Conservation (phyloP, 2,888 invertebrate genomes). For the Polymixis flavicincta region DNA sequence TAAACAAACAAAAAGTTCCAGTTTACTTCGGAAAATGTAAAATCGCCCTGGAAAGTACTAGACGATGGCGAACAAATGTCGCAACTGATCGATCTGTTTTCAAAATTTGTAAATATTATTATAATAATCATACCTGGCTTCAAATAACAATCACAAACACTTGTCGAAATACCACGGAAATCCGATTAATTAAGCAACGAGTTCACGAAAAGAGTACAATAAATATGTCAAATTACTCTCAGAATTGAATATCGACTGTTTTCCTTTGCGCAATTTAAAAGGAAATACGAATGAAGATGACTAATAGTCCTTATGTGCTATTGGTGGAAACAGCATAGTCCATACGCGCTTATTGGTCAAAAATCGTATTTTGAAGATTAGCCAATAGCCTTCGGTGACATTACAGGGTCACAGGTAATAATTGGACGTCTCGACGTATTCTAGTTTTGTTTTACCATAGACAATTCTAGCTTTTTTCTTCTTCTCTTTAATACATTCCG, state of each 20-base stretch:
- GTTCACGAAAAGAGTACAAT: constrained; percentile 17
- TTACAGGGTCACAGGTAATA: background rate
- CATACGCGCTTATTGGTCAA: constrained; percentile 28
- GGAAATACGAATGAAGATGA: constrained; percentile 31
- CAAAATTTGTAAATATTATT: constrained; percentile 51
- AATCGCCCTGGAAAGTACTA: constrained; percentile 67
- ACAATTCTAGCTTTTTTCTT: background rate
- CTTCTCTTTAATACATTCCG: no score
- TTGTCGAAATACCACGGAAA: constrained; percentile 44
- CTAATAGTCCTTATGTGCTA: constrained; percentile 20
- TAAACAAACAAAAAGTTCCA: constrained; percentile 14
- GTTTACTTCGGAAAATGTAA: constrained; percentile 48
- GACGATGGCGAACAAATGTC: constrained; percentile 68
- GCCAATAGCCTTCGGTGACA: constrained; percentile 28
- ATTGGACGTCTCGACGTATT: constrained; percentile 2
- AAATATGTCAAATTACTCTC: constrained; percentile 23
- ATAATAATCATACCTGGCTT: constrained; percentile 43
- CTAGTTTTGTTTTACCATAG: constrained; percentile 14
- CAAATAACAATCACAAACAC: constrained; percentile 35
- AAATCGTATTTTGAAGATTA: accelerated
- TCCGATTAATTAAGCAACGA: constrained; percentile 15
- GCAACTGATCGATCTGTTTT: constrained; percentile 80
- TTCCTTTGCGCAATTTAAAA: constrained; percentile 24
- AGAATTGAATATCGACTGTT: constrained; percentile 48
- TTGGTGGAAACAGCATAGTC: background rate